A percentile compares a stretch with the other conserved stretches of the same genome.
Evolutionary conservation across 2,888 invertebrate species (phyloP).

Genomic region (Paralinhomoeus sp.): DNA sequence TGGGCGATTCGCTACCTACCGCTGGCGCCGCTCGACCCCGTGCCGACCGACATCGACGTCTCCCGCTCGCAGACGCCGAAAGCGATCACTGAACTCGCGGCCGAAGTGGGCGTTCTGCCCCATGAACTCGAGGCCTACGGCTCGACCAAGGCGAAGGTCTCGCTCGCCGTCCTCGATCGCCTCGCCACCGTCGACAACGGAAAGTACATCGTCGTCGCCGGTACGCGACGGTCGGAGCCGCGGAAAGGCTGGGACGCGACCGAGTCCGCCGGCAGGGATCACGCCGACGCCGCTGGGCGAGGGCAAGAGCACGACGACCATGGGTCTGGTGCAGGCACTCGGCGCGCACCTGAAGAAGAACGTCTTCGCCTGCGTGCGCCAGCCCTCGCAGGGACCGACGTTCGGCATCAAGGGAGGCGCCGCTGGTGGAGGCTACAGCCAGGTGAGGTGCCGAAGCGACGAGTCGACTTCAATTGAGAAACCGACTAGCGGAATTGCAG

Average conservation of each 20-base stretch:
- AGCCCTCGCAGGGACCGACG: constrained; percentile 95
- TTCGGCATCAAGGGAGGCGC: constrained; percentile 96
- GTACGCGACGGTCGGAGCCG: no score
- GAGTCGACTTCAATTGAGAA: no score
- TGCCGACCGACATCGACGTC: constrained; percentile 74
- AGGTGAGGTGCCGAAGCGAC: constrained; percentile 9
- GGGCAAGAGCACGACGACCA: constrained; percentile 83
- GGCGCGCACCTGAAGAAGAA: constrained; percentile 43
- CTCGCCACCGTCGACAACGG: constrained; percentile 46
- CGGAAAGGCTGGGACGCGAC: no score
- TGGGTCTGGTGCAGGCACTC: constrained; percentile 70
- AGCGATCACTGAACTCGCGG: constrained; percentile 16
- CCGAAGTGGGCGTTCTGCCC: constrained; percentile 34
- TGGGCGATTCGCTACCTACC: constrained; percentile 52
- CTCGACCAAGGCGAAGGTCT: constrained; percentile 74
- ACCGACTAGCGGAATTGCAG: no score
- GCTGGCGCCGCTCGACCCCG: constrained; percentile 41
- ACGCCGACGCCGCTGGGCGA: constrained; percentile 97
- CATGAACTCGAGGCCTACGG: constrained; percentile 73
- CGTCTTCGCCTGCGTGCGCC: constrained; percentile 70
- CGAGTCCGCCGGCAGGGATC: constrained; percentile 40
- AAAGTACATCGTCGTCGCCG: constrained; percentile 80
- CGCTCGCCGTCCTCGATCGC: constrained; percentile 53
- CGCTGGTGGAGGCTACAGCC: constrained; percentile 87
- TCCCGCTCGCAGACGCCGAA: constrained; percentile 40